Conservation (phyloP, 2,113 vertebrate species). For the Patagioenas fasciata region DNA sequence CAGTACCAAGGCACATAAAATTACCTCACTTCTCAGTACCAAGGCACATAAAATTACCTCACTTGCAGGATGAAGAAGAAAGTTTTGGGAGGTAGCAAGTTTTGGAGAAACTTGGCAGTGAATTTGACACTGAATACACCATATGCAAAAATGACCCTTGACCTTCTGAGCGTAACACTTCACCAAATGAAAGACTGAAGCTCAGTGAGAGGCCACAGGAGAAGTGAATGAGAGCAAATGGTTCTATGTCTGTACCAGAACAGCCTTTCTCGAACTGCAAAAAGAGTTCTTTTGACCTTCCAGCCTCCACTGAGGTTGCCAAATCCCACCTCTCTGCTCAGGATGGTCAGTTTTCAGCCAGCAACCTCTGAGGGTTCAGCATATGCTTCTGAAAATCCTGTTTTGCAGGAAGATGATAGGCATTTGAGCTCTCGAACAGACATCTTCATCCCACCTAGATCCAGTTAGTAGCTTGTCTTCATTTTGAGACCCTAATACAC, state of each 20-base stretch:
- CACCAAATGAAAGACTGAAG: neutral
- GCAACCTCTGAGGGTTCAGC: neutral
- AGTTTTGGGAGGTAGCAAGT: neutral
- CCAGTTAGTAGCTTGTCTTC: accelerated
- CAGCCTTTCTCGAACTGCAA: neutral
- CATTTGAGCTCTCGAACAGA: neutral
- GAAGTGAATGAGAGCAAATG: neutral
- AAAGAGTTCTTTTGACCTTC: neutral
- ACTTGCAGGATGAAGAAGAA: neutral
- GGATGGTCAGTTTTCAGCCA: neutral
- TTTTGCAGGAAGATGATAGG: neutral
- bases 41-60: neutral
- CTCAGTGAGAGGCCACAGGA: neutral
- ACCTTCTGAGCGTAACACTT: neutral
- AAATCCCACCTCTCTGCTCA: neutral
- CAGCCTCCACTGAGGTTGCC: neutral
- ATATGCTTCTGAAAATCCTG: neutral
- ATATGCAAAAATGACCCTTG: neutral
- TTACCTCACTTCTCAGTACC: neutral
- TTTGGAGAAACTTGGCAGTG: neutral
- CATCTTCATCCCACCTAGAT: neutral
- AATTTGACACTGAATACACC: neutral
- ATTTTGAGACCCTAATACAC: neutral
- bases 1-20: neutral
- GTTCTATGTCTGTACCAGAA: neutral